A percentile compares a stretch with the other conserved stretches of the same genome.
phyloP scores from a whole-genome alignment of 2,888 invertebrate genomes.

The Uloborus plumipes region DNA sequence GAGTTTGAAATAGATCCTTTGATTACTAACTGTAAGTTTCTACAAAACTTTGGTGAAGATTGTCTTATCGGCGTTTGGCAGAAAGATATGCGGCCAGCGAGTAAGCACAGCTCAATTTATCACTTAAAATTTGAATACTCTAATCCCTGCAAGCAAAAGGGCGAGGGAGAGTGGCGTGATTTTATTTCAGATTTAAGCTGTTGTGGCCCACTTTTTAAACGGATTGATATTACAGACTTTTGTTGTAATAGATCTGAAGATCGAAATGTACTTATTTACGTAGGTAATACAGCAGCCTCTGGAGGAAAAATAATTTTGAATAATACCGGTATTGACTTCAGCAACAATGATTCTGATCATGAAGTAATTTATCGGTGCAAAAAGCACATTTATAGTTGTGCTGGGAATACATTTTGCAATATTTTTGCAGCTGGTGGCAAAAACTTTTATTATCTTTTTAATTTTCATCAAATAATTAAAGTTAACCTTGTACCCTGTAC shows the following conservation, averaged over 20 bases:
- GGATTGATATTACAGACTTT: constrained; percentile 4
- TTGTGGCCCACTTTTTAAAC: not conserved
- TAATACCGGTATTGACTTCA: not conserved
- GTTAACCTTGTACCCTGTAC: not conserved
- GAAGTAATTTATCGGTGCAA: not conserved
- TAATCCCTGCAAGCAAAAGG: not conserved
- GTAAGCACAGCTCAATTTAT: constrained; percentile 10
- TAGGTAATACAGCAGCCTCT: constrained; percentile 10
- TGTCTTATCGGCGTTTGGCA: constrained; percentile 7
- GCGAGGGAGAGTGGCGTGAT: not conserved
- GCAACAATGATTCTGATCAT: not conserved
- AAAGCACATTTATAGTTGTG: constrained; percentile 10
- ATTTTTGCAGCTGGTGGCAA: constrained; percentile 3
- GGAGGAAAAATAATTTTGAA: constrained; percentile 9
- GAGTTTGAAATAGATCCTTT: constrained; percentile 11
- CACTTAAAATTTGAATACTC: constrained; percentile 8
- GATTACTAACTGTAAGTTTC: not conserved
- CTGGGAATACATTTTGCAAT: constrained; percentile 1
- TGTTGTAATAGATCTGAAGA: not conserved
- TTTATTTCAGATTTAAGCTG: constrained; percentile 3
- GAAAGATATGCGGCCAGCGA: constrained; percentile 5
- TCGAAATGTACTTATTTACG: not conserved
- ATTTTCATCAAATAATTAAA: not conserved
- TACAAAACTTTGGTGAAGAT: not conserved
- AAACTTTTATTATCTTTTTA: constrained; percentile 1